phyloP scores from a whole-genome alignment of 2,797 vertebrate species.

The Acipenser ruthenus region DNA sequence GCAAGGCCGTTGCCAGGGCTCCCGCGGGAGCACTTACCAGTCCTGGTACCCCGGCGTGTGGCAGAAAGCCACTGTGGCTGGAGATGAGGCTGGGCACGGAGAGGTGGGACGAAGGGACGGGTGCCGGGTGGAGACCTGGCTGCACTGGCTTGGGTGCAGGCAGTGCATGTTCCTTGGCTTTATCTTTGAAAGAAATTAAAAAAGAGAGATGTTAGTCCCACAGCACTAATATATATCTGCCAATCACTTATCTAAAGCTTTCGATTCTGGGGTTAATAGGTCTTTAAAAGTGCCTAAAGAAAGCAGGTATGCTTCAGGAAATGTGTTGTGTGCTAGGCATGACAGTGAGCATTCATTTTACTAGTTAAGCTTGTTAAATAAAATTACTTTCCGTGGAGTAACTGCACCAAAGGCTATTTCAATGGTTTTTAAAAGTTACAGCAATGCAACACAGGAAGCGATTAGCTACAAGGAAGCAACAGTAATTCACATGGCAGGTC shows the following conservation, averaged over 20 bases:
- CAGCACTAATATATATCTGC: not conserved
- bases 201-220: not conserved
- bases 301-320: too few species aligned
- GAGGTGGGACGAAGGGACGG: conserved; percentile 57
- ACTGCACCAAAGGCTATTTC: too few species aligned
- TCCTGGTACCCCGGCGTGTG: conserved; percentile 59
- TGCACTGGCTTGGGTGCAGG: conserved; percentile 45
- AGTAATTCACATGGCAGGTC: not conserved
- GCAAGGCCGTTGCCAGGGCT: conserved; percentile 58
- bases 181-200: conserved; percentile 52
- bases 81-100: conserved; percentile 73
- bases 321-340: too few species aligned
- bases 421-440: not conserved
- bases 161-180: conserved; percentile 72
- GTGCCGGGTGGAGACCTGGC: conserved; percentile 40
- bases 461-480: not conserved
- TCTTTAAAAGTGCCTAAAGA: too few species aligned
- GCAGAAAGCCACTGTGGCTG: conserved; percentile 69
- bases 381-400: too few species aligned
- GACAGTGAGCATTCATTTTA: too few species aligned
- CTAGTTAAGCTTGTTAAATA: too few species aligned
- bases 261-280: too few species aligned
- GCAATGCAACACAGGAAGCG: conserved; percentile 5
- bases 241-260: not conserved
- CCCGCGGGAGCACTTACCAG: conserved; percentile 37